Evolutionary conservation across 1,140 invertebrate species (phyloP).

Genomic region (Trissolcus basalis): DNA sequence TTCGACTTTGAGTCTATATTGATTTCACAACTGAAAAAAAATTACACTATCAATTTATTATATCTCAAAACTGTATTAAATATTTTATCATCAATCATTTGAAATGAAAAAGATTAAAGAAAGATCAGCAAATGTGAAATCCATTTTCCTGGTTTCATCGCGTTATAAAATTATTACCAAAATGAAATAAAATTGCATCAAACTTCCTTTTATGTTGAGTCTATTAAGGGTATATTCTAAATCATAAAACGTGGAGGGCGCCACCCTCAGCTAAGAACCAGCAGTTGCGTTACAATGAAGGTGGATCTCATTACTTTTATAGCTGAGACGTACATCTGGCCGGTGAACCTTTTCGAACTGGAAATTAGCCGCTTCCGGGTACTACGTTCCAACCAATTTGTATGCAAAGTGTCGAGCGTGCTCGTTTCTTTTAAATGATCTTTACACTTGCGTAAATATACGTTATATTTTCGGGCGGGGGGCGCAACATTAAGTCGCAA

Average conservation of each 20-base stretch:
- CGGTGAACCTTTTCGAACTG: conserved; percentile 65
- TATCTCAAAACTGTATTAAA: too few relatives aligned
- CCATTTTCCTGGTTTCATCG: too few relatives aligned
- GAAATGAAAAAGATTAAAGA: too few relatives aligned
- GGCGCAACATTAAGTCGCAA: too few relatives aligned
- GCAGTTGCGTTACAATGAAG: conserved; percentile 59
- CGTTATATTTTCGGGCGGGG: background rate
- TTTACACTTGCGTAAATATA: conserved; percentile 43
- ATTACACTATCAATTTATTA: too few relatives aligned
- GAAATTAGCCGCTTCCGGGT: conserved; percentile 68
- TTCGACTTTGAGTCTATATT: too few relatives aligned
- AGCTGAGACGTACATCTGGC: conserved; percentile 71
- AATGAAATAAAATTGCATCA: background rate
- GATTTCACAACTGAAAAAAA: background rate
- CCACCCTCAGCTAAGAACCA: conserved; percentile 23
- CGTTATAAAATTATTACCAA: too few relatives aligned
- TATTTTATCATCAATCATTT: too few relatives aligned
- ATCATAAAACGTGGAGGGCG: too few relatives aligned
- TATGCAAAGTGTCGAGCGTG: conserved; percentile 65
- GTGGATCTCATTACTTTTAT: conserved; percentile 76
- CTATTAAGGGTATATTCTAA: conserved; percentile 11
- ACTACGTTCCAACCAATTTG: conserved; percentile 65
- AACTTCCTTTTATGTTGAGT: background rate
- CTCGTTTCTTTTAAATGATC: conserved; percentile 18
- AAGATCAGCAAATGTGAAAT: too few relatives aligned